Evolutionary conservation across 2,888 invertebrate genomes (phyloP).

Genomic region (Pristionchus mayeri): DNA sequence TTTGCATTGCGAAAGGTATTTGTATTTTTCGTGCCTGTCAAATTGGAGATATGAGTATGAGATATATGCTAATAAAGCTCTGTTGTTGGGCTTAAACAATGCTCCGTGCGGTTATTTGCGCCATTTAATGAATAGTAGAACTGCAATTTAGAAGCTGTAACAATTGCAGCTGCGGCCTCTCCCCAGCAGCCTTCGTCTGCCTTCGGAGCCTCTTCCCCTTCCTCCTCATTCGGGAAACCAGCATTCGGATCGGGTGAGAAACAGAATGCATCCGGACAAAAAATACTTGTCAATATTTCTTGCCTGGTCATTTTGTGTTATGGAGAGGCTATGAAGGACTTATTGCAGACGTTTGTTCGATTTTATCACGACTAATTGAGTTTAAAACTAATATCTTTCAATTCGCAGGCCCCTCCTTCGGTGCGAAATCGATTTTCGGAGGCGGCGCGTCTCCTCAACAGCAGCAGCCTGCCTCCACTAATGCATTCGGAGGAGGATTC

Average conservation of each 20-base stretch:
- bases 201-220: background rate
- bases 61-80: background rate
- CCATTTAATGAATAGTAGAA: no score
- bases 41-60: no score
- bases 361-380: no score
- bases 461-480: background rate
- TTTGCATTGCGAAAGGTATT: no score
- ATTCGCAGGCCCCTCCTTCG: conserved; percentile 37
- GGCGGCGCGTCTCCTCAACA: background rate
- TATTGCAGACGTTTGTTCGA: background rate
- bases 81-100: background rate
- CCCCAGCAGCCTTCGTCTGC: background rate
- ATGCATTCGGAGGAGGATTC: conserved; percentile 45
- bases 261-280: no score
- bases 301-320: background rate
- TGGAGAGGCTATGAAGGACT: background rate
- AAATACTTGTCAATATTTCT: background rate
- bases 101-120: no score
- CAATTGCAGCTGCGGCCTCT: background rate
- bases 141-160: no score
- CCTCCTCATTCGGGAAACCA: conserved; percentile 1
- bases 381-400: background rate
- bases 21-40: no score
- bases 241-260: conserved; percentile 18
- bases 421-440: conserved; percentile 26